A percentile compares a stretch with the other conserved stretches of the same genome.
Conservation (phyloP, 2,888 invertebrate species). For the Caradrina clavipalpis region DNA sequence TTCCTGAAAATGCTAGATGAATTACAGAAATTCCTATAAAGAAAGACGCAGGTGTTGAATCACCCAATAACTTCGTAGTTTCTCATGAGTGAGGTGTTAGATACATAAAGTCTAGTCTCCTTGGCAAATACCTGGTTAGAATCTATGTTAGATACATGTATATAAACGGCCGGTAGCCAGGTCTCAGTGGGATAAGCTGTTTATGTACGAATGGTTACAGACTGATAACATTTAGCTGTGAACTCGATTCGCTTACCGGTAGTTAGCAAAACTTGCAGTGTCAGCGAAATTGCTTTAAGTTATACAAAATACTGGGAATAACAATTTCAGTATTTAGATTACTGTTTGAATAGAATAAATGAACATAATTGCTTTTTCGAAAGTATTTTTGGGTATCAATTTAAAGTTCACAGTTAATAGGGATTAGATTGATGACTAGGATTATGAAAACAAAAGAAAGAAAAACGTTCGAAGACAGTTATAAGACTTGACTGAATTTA, state of each 20-base stretch:
- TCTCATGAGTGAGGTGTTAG: neutral
- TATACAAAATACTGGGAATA: constrained; percentile 1
- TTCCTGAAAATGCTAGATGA: constrained; percentile 3
- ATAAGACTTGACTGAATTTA: constrained; percentile 38
- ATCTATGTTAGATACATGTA: neutral
- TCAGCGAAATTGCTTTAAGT: neutral
- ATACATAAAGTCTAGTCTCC: constrained; percentile 9
- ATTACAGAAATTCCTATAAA: neutral
- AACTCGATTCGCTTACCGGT: constrained; percentile 25
- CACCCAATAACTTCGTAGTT: constrained; percentile 8
- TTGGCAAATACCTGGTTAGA: constrained; percentile 7
- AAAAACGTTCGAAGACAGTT: constrained; percentile 36
- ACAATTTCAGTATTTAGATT: neutral
- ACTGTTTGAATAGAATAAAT: neutral
- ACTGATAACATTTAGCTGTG: constrained; percentile 26
- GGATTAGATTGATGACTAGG: constrained; percentile 41
- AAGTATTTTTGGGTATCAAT: constrained; percentile 5
- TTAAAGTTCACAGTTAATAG: constrained; percentile 9
- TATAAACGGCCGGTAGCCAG: too few species aligned
- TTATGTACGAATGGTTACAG: constrained; percentile 23
- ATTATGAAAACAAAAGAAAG: constrained; percentile 38
- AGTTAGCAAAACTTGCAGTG: constrained; percentile 18
- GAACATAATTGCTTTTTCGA: constrained; percentile 7
- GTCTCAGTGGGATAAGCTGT: constrained; percentile 22
- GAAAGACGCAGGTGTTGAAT: neutral